A percentile compares a stretch with the other conserved stretches of the same genome.
Conservation (phyloP, 2,888 invertebrate species). For the Elegia similella region DNA sequence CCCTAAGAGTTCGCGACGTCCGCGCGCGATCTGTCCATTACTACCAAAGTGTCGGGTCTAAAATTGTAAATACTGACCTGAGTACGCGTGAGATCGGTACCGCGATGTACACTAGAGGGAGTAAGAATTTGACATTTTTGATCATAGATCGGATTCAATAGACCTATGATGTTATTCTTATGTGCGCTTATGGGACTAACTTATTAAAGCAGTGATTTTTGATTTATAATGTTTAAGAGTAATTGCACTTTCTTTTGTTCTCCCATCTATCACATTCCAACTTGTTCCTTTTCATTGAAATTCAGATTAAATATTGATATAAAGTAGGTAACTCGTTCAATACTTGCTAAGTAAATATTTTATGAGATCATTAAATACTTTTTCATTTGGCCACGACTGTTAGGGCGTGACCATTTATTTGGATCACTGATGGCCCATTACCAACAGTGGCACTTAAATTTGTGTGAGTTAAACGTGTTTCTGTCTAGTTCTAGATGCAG, state of each 20-base stretch:
- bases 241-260: constrained; percentile 65
- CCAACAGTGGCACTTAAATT: no score
- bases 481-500: no score
- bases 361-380: neutral
- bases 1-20: constrained; percentile 24
- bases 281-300: neutral
- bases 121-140: constrained; percentile 34
- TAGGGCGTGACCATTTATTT: no score
- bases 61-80: constrained; percentile 37
- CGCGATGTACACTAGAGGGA: constrained; percentile 31
- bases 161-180: constrained; percentile 46
- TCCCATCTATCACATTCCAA: constrained; percentile 43
- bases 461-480: no score
- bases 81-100: constrained; percentile 30
- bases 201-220: constrained; percentile 38
- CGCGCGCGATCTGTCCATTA: constrained; percentile 35
- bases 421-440: no score
- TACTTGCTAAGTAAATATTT: neutral
- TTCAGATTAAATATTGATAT: neutral
- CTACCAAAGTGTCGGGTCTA: constrained; percentile 54
- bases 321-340: neutral
- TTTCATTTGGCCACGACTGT: no score
- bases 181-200: constrained; percentile 51
- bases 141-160: constrained; percentile 44
- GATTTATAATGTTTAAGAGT: constrained; percentile 42